Conservation (phyloP, 30 jellyfish, hydroid and myxozoan species). For the Morbakka virulenta region DNA sequence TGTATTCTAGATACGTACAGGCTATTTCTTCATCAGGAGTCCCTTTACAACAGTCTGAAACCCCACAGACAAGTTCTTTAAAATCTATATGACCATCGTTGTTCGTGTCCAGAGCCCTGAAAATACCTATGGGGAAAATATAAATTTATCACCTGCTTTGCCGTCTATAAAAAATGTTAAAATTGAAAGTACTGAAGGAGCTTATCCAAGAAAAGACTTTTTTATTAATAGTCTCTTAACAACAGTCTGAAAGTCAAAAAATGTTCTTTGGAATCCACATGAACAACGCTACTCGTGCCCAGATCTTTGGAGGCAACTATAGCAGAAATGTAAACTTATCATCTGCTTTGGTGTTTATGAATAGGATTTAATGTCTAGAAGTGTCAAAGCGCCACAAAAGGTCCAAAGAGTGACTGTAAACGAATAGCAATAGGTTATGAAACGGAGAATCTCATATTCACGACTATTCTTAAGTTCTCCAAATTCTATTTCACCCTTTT, state of each 20-base stretch:
- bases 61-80: conserved; percentile 77
- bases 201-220: background rate
- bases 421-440: too few species aligned
- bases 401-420: too few species aligned
- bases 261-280: background rate
- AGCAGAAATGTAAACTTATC: too few species aligned
- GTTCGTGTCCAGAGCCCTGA: conserved; percentile 61
- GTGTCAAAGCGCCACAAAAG: too few species aligned
- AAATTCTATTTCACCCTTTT: too few species aligned
- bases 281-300: too few species aligned
- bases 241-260: background rate
- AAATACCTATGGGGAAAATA: conserved; percentile 52
- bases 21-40: conserved; percentile 57
- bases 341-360: too few species aligned
- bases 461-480: too few species aligned
- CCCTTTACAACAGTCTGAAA: conserved; percentile 75
- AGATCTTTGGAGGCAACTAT: too few species aligned
- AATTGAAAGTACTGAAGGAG: background rate
- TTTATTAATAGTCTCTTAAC: background rate
- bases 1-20: conserved; percentile 43
- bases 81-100: conserved; percentile 80
- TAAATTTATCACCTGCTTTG: too few species aligned
- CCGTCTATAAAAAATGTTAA: background rate
- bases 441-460: too few species aligned
- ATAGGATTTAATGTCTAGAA: too few species aligned